phyloP scores from a whole-genome alignment of 2,888 invertebrate species.

The Platycheirus rosarum region DNA sequence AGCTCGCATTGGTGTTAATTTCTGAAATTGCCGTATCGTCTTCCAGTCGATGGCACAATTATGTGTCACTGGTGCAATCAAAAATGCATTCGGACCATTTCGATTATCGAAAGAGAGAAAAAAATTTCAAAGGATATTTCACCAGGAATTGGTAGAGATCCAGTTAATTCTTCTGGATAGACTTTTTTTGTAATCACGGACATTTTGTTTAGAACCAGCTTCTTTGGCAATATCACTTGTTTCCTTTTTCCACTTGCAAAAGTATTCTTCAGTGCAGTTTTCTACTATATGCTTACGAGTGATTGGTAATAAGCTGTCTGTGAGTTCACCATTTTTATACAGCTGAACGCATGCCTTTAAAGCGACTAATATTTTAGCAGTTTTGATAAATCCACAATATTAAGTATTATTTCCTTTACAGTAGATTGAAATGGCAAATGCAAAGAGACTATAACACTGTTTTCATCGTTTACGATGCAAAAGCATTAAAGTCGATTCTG shows the following conservation, averaged over 20 bases:
- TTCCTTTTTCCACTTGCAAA: conserved; percentile 85
- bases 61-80: conserved; percentile 83
- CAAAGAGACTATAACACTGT: conserved; percentile 82
- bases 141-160: conserved; percentile 76
- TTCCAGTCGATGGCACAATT: conserved; percentile 86
- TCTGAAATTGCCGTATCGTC: conserved; percentile 83
- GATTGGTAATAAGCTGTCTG: conserved; percentile 87
- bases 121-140: conserved; percentile 83
- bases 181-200: conserved; percentile 83
- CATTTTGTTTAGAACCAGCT: conserved; percentile 85
- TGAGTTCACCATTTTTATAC: conserved; percentile 88
- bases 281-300: conserved; percentile 78
- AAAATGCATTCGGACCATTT: conserved; percentile 84
- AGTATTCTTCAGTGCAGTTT: conserved; percentile 83
- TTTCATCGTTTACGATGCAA: conserved; percentile 84
- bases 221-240: conserved; percentile 75
- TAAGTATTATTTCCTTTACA: conserved; percentile 85
- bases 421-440: conserved; percentile 91
- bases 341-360: conserved; percentile 89
- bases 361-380: conserved; percentile 93
- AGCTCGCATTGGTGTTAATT: conserved; percentile 81
- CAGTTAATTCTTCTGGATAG: conserved; percentile 78
- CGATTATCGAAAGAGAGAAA: conserved; percentile 85
- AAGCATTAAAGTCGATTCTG: conserved; percentile 80
- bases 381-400: too few species aligned